A percentile compares a stretch with the other conserved stretches of the same genome.
Conservation (phyloP, 2,888 invertebrate species). For the Calameuta filiformis region DNA sequence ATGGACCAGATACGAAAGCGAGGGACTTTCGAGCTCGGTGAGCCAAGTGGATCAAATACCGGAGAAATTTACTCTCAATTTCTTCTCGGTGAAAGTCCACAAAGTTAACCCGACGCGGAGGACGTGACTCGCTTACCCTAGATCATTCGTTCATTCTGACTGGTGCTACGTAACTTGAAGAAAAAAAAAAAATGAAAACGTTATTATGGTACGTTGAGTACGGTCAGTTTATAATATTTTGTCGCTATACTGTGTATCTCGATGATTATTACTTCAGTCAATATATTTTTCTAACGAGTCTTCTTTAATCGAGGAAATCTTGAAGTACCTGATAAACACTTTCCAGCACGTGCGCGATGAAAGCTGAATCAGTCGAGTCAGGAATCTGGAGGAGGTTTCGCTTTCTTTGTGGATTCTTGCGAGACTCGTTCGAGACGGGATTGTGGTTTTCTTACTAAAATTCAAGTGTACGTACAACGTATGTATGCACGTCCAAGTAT, state of each 20-base stretch:
- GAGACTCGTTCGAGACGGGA: background rate
- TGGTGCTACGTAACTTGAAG: background rate
- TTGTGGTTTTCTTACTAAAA: background rate
- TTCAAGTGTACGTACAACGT: background rate
- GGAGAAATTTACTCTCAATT: constrained; percentile 29
- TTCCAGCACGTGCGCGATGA: background rate
- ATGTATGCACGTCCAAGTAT: no score
- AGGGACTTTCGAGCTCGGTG: constrained; percentile 9
- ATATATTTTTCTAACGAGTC: background rate
- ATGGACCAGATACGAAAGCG: constrained; percentile 12
- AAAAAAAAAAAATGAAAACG: background rate
- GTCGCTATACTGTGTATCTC: background rate
- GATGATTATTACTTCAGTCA: background rate
- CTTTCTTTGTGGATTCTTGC: background rate
- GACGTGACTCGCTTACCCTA: constrained; percentile 50
- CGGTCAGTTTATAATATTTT: background rate
- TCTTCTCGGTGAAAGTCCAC: constrained; percentile 10
- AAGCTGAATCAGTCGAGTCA: background rate
- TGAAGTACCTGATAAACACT: background rate
- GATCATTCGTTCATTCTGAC: background rate
- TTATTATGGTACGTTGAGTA: background rate
- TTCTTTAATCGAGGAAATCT: background rate
- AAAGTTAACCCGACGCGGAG: constrained; percentile 23
- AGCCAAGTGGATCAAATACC: constrained; percentile 2
- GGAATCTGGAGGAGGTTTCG: background rate